A percentile compares a stretch with the other conserved stretches of the same genome.
These are phyloP conservation scores for Ptychoptera albimana DNA, from an alignment of 2,888 invertebrate species.

Conservation along the genomic window DNA sequence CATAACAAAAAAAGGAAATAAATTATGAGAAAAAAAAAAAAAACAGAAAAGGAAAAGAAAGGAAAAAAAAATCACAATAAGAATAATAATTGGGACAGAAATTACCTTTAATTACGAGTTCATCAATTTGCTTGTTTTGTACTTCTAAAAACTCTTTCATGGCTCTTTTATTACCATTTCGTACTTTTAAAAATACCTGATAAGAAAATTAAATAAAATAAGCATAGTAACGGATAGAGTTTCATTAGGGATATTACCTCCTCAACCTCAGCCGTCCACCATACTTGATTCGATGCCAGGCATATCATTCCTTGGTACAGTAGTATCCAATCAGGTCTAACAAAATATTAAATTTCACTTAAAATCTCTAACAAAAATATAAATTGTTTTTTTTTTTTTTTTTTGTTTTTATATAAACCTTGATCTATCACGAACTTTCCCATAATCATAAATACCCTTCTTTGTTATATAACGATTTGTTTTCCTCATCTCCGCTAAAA, in stretches of 20 bases:
- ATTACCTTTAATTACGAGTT: slow-evolving; percentile 58
- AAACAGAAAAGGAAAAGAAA: not conserved
- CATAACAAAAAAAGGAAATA: not conserved
- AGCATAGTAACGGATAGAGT: not conserved
- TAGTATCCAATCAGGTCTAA: slow-evolving; percentile 73
- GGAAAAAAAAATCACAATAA: not conserved
- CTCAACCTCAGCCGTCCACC: slow-evolving; percentile 94
- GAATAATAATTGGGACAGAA: not conserved
- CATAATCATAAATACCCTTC: slow-evolving; percentile 75
- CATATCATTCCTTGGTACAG: slow-evolving; percentile 80
- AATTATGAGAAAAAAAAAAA: not conserved
- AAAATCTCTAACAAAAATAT: not conserved
- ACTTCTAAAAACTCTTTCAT: slow-evolving; percentile 75
- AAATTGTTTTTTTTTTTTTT: too few relatives aligned
- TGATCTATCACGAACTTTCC: slow-evolving; percentile 47
- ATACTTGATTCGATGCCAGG: slow-evolving; percentile 72
- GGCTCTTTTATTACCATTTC: slow-evolving; percentile 62
- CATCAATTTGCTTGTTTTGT: slow-evolving; percentile 68
- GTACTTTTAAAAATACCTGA: slow-evolving; percentile 9
- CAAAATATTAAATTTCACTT: not conserved
- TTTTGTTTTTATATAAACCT: too few relatives aligned
- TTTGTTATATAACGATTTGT: slow-evolving; percentile 75
- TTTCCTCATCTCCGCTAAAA: slow-evolving; percentile 67
- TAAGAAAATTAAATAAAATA: too few relatives aligned
- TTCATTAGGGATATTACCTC: slow-evolving; percentile 54